These are phyloP conservation scores for Acridotheres tristis DNA, from an alignment of 2,797 vertebrate genomes.

Conservation along the genomic window DNA sequence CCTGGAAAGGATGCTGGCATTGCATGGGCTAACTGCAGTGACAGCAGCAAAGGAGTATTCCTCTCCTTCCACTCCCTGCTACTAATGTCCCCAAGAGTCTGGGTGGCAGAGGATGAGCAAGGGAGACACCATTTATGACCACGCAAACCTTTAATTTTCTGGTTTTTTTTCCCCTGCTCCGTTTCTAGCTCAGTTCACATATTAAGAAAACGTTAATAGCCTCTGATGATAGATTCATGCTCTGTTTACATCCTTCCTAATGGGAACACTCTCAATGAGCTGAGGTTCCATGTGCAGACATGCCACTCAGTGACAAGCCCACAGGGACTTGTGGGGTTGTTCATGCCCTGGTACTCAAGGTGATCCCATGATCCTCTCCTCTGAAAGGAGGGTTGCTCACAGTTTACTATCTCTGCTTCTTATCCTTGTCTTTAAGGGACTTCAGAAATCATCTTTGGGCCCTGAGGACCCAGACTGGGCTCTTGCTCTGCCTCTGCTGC, in stretches of 20 bases:
- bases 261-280: background rate
- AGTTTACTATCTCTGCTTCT: background rate
- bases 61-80: background rate
- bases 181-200: constrained; percentile 36
- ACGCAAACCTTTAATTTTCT: background rate
- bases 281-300: background rate
- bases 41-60: background rate
- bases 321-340: background rate
- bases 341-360: background rate
- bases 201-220: constrained; percentile 46
- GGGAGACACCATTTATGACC: background rate
- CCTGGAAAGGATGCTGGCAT: too few relatives aligned
- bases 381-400: background rate
- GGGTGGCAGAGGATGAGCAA: background rate
- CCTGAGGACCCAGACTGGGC: background rate
- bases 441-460: background rate
- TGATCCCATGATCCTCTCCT: background rate
- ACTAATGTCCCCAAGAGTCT: background rate
- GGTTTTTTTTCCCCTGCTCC: background rate
- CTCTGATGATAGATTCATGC: constrained; percentile 43
- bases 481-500: background rate
- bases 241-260: constrained; percentile 37
- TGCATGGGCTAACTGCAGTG: background rate
- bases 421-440: background rate
- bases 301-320: background rate